A percentile compares a stretch with the other conserved stretches of the same genome.
These are phyloP conservation scores for Ailurus styani DNA, from an alignment of 2,113 vertebrate genomes.

Conservation along the genomic window DNA sequence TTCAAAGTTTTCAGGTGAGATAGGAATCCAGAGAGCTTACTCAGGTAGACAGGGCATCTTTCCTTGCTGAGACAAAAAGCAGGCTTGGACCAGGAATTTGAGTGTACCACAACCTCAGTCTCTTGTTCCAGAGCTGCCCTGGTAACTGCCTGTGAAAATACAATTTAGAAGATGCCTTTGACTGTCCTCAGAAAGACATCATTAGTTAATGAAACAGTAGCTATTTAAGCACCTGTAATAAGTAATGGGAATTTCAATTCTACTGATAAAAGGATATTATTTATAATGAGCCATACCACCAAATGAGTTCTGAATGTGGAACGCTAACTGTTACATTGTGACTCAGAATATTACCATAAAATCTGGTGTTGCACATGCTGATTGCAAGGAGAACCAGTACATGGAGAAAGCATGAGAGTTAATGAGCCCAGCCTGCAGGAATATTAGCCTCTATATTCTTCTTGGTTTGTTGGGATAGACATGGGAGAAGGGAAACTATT, in stretches of 20 bases:
- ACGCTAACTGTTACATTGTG: conserved; percentile 65
- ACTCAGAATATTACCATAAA: conserved; percentile 60
- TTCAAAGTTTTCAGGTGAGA: neutral
- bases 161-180: conserved; percentile 40
- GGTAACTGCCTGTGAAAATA: neutral
- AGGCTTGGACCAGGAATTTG: neutral
- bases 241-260: conserved; percentile 68
- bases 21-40: neutral
- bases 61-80: neutral
- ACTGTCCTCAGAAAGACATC: conserved; percentile 51
- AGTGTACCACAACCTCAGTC: neutral
- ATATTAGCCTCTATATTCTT: neutral
- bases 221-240: conserved; percentile 72
- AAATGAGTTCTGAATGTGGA: conserved; percentile 58
- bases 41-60: neutral
- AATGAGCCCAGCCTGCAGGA: neutral
- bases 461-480: neutral
- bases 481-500: neutral
- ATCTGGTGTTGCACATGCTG: conserved; percentile 24
- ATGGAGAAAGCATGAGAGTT: neutral
- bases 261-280: conserved; percentile 76
- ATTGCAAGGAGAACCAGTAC: neutral
- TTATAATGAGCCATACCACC: conserved; percentile 68
- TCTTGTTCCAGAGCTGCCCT: neutral
- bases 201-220: conserved; percentile 74